Conservation (phyloP, 2,113 vertebrate genomes). For the Eulemur rufifrons region DNA sequence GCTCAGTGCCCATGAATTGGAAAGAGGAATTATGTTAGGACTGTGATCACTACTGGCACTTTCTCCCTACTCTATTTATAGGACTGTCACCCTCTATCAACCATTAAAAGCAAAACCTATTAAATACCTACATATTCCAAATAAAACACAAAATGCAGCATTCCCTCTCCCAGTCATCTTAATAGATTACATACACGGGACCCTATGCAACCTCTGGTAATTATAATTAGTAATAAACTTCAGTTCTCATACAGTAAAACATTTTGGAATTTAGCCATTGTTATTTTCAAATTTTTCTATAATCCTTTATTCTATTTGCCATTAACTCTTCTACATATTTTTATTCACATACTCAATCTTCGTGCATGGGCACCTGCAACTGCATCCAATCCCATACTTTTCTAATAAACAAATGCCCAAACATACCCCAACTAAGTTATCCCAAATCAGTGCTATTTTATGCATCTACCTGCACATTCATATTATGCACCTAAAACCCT, state of each 20-base stretch:
- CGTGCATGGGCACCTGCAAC: not conserved
- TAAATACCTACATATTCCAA: conserved; percentile 11
- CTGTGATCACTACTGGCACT: not conserved
- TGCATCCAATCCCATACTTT: not conserved
- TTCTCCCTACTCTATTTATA: conserved; percentile 42
- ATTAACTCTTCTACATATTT: conserved; percentile 3
- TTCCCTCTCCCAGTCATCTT: not conserved
- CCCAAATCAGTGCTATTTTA: not conserved
- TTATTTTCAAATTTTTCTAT: not conserved
- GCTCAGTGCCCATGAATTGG: not conserved
- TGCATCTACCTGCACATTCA: not conserved
- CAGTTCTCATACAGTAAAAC: conserved; percentile 20
- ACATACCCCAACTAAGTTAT: not conserved
- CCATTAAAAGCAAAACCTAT: conserved; percentile 40
- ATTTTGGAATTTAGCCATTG: not conserved
- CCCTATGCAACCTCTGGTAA: not conserved
- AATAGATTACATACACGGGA: not conserved
- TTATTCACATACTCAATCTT: conserved; percentile 5
- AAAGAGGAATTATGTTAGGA: conserved; percentile 35
- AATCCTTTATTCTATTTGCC: not conserved
- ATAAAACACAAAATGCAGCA: conserved; percentile 27
- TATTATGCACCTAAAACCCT: not conserved
- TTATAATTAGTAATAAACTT: not conserved
- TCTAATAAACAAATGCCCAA: not conserved
- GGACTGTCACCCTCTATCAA: conserved; percentile 18